Evolutionary conservation across 1,140 invertebrate species (phyloP).

Genomic region (Macrobrachium nipponense): DNA sequence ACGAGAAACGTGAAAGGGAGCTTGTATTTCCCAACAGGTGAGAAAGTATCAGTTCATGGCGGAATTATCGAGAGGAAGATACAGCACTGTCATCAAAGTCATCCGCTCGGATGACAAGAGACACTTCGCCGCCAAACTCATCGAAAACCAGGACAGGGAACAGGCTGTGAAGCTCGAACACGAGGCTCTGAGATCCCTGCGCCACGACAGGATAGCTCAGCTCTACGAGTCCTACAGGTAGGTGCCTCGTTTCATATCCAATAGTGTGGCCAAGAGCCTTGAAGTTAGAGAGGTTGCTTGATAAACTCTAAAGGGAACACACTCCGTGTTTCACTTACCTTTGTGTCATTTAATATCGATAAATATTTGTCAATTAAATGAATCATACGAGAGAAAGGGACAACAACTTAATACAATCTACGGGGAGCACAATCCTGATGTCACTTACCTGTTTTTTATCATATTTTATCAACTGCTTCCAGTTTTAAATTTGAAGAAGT

Average conservation of each 20-base stretch:
- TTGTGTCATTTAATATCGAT: too few species aligned
- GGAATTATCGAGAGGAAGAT: conserved; percentile 77
- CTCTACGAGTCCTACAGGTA: conserved; percentile 78
- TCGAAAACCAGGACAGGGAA: conserved; percentile 72
- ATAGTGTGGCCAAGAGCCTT: too few species aligned
- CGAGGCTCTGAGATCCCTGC: conserved; percentile 81
- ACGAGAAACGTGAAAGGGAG: not conserved
- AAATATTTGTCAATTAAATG: too few species aligned
- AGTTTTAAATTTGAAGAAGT: too few species aligned
- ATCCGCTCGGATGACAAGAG: conserved; percentile 79
- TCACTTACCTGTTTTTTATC: too few species aligned
- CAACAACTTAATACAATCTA: too few species aligned
- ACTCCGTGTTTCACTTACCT: too few species aligned
- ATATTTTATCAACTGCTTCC: too few species aligned
- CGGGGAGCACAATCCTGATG: too few species aligned
- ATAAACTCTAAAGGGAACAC: not conserved
- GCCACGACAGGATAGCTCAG: conserved; percentile 86
- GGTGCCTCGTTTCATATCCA: not conserved
- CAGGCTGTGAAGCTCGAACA: conserved; percentile 80
- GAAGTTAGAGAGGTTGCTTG: not conserved
- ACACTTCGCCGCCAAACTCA: conserved; percentile 80
- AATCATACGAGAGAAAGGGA: too few species aligned
- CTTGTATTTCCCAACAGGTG: conserved; percentile 28
- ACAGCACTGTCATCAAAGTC: conserved; percentile 86
- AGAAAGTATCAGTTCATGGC: conserved; percentile 56